A percentile compares a stretch with the other conserved stretches of the same genome.
phyloP scores from a whole-genome alignment of 2,797 vertebrate species.

The Myiotriccus ornatus region DNA sequence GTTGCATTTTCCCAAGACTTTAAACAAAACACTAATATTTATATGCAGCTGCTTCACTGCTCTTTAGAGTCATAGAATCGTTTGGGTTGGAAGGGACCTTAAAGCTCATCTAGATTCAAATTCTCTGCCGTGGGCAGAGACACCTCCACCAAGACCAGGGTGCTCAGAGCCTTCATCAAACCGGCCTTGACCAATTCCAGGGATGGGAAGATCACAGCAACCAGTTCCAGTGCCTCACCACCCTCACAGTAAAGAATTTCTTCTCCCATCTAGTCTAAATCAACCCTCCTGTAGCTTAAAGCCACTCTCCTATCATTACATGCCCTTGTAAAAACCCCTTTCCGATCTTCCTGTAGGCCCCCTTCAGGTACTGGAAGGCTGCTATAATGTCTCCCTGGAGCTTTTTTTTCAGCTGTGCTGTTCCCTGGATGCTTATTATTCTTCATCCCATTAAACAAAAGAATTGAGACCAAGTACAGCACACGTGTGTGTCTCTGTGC shows the following conservation, averaged over 20 bases:
- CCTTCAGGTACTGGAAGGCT: not conserved
- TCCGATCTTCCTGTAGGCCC: not conserved
- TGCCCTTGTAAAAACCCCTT: not conserved
- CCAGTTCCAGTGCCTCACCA: not conserved
- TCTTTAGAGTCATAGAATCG: not conserved
- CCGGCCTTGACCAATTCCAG: not conserved
- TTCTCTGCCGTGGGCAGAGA: not conserved
- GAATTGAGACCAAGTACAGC: not conserved
- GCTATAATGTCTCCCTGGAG: not conserved
- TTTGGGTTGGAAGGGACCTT: not conserved
- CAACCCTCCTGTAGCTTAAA: not conserved
- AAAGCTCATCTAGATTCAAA: not conserved
- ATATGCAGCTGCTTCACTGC: not conserved
- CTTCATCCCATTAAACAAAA: not conserved
- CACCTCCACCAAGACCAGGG: not conserved
- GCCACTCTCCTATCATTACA: not conserved
- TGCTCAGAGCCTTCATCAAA: not conserved
- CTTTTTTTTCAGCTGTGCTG: not conserved
- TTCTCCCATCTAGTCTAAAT: not conserved
- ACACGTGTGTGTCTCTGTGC: too few relatives aligned
- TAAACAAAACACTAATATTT: constrained; percentile 36
- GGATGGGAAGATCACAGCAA: not conserved
- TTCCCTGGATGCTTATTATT: not conserved
- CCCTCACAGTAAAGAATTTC: not conserved
- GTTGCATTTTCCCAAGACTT: constrained; percentile 47